These are phyloP conservation scores for Hemistola chrysoprasaria DNA, from an alignment of 2,888 invertebrate genomes.

Conservation along the genomic window DNA sequence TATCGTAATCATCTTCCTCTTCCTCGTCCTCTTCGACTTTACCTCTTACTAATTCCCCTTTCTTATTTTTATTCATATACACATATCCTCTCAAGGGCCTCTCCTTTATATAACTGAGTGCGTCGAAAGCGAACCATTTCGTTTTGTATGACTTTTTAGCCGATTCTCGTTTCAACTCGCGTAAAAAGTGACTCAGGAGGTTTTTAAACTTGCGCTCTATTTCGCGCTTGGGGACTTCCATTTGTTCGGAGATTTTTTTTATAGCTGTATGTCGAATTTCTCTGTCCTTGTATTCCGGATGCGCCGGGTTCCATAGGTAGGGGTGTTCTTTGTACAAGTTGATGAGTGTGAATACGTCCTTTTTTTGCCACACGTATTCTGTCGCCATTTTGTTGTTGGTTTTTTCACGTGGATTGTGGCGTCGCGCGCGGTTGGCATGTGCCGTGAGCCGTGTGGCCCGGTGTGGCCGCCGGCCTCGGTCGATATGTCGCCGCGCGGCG, in stretches of 20 bases:
- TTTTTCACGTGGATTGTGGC: too few species aligned
- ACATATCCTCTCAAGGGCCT: not conserved
- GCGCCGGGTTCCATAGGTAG: not conserved
- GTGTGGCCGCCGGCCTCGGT: too few species aligned
- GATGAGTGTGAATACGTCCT: not conserved
- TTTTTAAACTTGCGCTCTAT: constrained; percentile 6
- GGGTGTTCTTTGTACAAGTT: not conserved
- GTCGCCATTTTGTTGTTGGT: constrained; percentile 2
- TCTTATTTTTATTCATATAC: too few species aligned
- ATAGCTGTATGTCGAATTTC: not conserved
- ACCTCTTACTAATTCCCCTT: too few species aligned
- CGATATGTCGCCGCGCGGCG: too few species aligned
- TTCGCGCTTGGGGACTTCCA: constrained; percentile 2
- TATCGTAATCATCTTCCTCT: too few species aligned
- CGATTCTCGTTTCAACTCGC: constrained; percentile 1
- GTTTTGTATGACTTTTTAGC: not conserved
- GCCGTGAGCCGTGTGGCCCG: too few species aligned
- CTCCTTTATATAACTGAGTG: not conserved
- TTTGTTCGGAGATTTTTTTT: not conserved
- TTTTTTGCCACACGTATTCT: constrained; percentile 1
- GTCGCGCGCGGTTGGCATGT: too few species aligned
- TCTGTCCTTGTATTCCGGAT: constrained; percentile 1
- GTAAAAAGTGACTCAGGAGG: not conserved
- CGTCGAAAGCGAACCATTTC: constrained; percentile 4
- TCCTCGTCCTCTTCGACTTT: too few species aligned